Conservation (phyloP, 37 sponge, comb jelly and placozoan species). For the Trichoplax adhaerens region DNA sequence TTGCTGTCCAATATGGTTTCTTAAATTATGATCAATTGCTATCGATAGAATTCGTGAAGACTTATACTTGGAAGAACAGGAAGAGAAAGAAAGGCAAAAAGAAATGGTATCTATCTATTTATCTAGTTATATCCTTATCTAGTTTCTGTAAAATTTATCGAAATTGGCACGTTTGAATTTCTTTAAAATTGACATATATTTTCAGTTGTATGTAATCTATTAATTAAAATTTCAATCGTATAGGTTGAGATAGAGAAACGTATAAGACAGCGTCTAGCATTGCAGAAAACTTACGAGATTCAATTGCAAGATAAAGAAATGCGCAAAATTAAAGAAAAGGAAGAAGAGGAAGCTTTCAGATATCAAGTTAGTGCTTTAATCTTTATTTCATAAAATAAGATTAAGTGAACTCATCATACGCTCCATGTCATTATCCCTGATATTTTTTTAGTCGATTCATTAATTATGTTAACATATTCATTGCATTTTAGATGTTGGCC, state of each 20-base stretch:
- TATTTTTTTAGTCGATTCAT: too few species aligned
- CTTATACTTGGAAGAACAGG: constrained; percentile 81
- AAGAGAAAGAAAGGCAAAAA: constrained; percentile 63
- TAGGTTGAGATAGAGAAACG: constrained; percentile 27
- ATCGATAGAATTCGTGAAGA: constrained; percentile 66
- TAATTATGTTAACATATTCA: neutral
- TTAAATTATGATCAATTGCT: neutral
- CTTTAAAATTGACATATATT: too few species aligned
- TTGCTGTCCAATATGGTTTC: neutral
- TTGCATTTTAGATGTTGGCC: constrained; percentile 61
- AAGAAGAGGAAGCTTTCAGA: constrained; percentile 73
- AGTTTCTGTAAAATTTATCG: too few species aligned
- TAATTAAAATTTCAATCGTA: too few species aligned
- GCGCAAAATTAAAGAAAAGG: constrained; percentile 34
- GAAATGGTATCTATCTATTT: constrained; percentile 33
- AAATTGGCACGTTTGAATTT: too few species aligned
- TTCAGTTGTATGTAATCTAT: too few species aligned
- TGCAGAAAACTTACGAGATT: constrained; percentile 60
- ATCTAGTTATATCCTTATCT: too few species aligned
- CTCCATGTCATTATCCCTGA: too few species aligned
- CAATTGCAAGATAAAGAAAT: constrained; percentile 52
- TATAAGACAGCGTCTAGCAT: constrained; percentile 62
- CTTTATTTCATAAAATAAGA: too few species aligned
- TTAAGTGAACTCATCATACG: too few species aligned
- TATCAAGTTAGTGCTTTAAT: constrained; percentile 23